phyloP scores from a whole-genome alignment of 2,888 invertebrate genomes.

The Megamerina dolium region DNA sequence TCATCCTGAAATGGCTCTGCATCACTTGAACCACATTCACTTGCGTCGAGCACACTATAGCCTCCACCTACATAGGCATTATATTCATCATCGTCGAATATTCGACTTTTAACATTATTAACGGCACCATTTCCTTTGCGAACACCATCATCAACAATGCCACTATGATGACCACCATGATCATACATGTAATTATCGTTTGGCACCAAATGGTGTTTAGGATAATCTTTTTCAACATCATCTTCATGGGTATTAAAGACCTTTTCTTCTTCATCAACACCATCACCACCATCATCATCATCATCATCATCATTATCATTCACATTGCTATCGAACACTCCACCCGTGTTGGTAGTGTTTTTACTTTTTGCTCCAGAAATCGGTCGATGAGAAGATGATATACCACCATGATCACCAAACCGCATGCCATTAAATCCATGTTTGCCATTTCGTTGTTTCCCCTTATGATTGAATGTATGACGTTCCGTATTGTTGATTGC shows the following conservation, averaged over 20 bases:
- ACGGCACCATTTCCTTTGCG: too few relatives aligned
- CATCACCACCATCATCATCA: slow-evolving; percentile 9
- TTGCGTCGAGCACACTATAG: slow-evolving; percentile 21
- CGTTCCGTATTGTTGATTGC: neutral
- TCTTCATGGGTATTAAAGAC: slow-evolving; percentile 20
- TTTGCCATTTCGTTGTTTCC: too few relatives aligned
- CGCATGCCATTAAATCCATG: too few relatives aligned
- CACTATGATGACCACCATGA: slow-evolving; percentile 12
- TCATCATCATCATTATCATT: slow-evolving; percentile 21
- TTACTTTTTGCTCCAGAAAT: slow-evolving; percentile 12
- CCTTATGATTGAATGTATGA: too few relatives aligned
- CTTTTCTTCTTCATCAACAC: slow-evolving; percentile 22
- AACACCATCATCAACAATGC: slow-evolving; percentile 18
- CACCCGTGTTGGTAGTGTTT: too few relatives aligned
- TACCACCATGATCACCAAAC: slow-evolving; percentile 10
- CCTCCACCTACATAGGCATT: slow-evolving; percentile 30
- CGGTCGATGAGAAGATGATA: slow-evolving; percentile 15
- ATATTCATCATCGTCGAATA: slow-evolving; percentile 25
- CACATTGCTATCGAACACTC: slow-evolving; percentile 12
- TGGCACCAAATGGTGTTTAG: slow-evolving; percentile 35
- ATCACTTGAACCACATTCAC: slow-evolving; percentile 34
- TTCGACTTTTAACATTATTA: too few relatives aligned
- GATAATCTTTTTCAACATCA: slow-evolving; percentile 31
- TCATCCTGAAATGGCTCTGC: slow-evolving; percentile 65
- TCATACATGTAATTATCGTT: slow-evolving; percentile 29